These are phyloP conservation scores for Drosophila mayri DNA, from an alignment of 1,140 invertebrate genomes.

Conservation along the genomic window DNA sequence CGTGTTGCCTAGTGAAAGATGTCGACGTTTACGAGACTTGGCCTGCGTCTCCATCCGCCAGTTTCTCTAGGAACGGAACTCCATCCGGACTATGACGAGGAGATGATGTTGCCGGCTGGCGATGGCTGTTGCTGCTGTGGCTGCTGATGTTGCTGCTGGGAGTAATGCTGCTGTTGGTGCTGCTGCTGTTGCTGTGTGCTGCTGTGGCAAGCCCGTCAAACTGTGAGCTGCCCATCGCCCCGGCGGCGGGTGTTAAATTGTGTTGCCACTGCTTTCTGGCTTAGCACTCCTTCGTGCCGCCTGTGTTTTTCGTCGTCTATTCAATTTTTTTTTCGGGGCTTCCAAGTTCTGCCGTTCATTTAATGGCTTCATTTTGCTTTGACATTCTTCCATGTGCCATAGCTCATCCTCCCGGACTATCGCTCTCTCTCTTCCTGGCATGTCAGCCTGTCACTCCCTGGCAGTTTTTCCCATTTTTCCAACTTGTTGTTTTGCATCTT, in stretches of 20 bases:
- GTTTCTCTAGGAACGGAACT: constrained; percentile 26
- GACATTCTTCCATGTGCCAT: constrained; percentile 72
- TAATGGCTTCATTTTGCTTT: constrained; percentile 81
- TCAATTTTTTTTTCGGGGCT: constrained; percentile 39
- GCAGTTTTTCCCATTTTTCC: constrained; percentile 13
- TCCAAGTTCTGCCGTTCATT: constrained; percentile 77
- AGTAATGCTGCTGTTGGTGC: constrained; percentile 29
- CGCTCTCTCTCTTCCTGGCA: constrained; percentile 14
- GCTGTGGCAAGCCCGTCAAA: constrained; percentile 63
- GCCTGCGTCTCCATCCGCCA: constrained; percentile 6
- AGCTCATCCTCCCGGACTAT: constrained; percentile 24
- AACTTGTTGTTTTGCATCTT: not conserved
- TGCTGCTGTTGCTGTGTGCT: constrained; percentile 36
- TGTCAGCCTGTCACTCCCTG: constrained; percentile 65
- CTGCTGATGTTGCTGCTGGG: constrained; percentile 10
- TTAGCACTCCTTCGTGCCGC: constrained; percentile 44
- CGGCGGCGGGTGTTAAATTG: constrained; percentile 70
- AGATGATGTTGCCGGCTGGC: constrained; percentile 47
- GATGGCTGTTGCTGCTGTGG: constrained; percentile 6
- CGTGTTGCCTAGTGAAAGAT: constrained; percentile 60
- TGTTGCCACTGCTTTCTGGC: constrained; percentile 59
- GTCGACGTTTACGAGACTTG: constrained; percentile 67
- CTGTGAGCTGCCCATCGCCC: constrained; percentile 44
- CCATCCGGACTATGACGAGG: constrained; percentile 36
- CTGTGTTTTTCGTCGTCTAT: constrained; percentile 29